A percentile compares a stretch with the other conserved stretches of the same genome.
Conservation (phyloP, 92 coral and sea anemone genomes). For the Metridium senile region DNA sequence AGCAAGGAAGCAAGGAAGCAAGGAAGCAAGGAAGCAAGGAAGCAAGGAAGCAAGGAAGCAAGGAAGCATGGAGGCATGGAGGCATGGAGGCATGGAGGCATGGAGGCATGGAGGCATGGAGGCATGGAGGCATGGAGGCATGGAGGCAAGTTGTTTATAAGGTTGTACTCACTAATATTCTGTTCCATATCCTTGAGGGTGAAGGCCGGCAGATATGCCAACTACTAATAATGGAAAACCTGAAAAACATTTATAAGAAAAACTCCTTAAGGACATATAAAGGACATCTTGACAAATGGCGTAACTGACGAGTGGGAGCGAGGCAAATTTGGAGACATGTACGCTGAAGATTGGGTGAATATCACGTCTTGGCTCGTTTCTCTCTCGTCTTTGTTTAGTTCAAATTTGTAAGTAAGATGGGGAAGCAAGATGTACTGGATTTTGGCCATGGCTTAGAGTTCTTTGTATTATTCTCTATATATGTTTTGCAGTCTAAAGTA, state of each 20-base stretch:
- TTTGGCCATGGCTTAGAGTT: too few relatives aligned
- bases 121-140: neutral
- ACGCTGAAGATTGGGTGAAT: too few relatives aligned
- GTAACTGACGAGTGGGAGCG: too few relatives aligned
- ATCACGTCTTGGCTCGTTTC: too few relatives aligned
- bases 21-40: neutral
- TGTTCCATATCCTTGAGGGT: slow-evolving; percentile 78
- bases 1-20: neutral
- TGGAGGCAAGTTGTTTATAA: neutral
- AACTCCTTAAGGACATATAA: too few relatives aligned
- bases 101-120: neutral
- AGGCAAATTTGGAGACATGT: too few relatives aligned
- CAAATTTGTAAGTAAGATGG: too few relatives aligned
- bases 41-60: neutral
- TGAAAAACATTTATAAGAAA: neutral
- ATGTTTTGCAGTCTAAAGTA: too few relatives aligned
- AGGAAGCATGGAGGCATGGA: neutral
- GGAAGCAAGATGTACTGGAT: too few relatives aligned
- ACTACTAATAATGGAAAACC: slow-evolving; percentile 73
- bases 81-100: neutral
- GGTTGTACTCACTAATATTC: slow-evolving; percentile 59
- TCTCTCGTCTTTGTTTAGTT: too few relatives aligned
- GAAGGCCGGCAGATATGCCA: slow-evolving; percentile 63
- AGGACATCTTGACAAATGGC: too few relatives aligned
- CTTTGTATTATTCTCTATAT: too few relatives aligned